A percentile compares a stretch with the other conserved stretches of the same genome.
phyloP scores from a whole-genome alignment of 2,113 vertebrate genomes.

The Phaethon lepturus region DNA sequence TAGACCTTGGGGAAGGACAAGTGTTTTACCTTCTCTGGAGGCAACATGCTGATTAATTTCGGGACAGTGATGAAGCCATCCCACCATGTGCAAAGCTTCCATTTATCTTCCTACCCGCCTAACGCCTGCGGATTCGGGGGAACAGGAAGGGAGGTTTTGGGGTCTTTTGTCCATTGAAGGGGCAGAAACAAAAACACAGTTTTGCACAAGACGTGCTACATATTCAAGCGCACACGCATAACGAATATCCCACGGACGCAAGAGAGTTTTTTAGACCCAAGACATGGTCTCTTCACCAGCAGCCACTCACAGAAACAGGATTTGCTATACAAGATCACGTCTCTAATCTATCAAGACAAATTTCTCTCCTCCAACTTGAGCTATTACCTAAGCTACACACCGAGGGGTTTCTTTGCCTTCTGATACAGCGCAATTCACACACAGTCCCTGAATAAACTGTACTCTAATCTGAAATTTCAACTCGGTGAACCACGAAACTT shows the following conservation, averaged over 20 bases:
- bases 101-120: background rate
- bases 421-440: slow-evolving; percentile 12
- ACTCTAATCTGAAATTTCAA: slow-evolving; percentile 26
- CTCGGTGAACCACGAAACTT: slow-evolving; percentile 16
- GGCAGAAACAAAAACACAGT: background rate
- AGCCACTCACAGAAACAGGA: slow-evolving; percentile 5
- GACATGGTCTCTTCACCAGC: background rate
- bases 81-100: slow-evolving; percentile 10
- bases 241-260: background rate
- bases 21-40: slow-evolving; percentile 41
- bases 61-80: slow-evolving; percentile 40
- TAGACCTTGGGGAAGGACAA: slow-evolving; percentile 61
- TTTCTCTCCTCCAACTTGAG: slow-evolving; percentile 42
- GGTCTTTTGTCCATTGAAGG: background rate
- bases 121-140: background rate
- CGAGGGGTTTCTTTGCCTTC: slow-evolving; percentile 44
- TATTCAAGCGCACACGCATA: background rate
- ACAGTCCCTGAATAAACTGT: slow-evolving; percentile 3
- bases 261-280: background rate
- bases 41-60: slow-evolving; percentile 24
- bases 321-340: slow-evolving; percentile 25
- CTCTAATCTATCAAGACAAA: slow-evolving; percentile 49
- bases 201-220: background rate
- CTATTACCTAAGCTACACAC: slow-evolving; percentile 22
- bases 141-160: background rate